Percentiles rank a stretch among this genome's conserved stretches.
phyloP scores from a whole-genome alignment of 2,113 vertebrate genomes.

The Scytalopus superciliaris region DNA sequence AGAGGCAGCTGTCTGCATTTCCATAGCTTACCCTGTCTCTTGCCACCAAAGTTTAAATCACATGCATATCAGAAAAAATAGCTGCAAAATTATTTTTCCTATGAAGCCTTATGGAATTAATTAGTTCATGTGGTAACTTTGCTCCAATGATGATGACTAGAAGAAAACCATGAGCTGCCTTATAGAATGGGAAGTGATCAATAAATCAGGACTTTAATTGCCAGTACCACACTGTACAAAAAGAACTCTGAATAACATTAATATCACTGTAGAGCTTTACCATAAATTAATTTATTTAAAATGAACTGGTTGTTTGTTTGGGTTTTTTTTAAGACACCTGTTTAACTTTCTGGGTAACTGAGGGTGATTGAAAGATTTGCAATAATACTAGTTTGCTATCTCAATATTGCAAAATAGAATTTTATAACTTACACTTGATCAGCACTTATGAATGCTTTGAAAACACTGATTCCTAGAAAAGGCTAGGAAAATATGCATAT shows the following conservation, averaged over 20 bases:
- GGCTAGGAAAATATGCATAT: background rate
- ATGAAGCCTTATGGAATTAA: background rate
- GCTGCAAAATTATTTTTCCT: background rate
- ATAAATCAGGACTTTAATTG: background rate
- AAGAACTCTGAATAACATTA: background rate
- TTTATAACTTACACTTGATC: background rate
- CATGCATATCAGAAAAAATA: background rate
- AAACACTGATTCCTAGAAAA: background rate
- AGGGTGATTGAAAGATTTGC: background rate
- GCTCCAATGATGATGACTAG: background rate
- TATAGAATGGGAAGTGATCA: background rate
- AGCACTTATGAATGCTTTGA: background rate
- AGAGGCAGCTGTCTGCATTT: slow-evolving; percentile 35
- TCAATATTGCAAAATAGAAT: background rate
- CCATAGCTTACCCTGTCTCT: background rate
- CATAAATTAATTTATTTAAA: background rate
- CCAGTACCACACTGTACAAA: background rate
- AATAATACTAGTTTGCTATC: background rate
- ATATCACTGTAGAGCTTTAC: background rate
- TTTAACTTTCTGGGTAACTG: background rate
- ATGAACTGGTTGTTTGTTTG: background rate
- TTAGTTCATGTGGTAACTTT: background rate
- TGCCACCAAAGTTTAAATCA: background rate
- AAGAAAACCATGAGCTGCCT: background rate
- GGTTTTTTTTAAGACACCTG: background rate